Evolutionary conservation across 2,113 vertebrate species (phyloP).

Genomic region (Saguinus imperator): DNA sequence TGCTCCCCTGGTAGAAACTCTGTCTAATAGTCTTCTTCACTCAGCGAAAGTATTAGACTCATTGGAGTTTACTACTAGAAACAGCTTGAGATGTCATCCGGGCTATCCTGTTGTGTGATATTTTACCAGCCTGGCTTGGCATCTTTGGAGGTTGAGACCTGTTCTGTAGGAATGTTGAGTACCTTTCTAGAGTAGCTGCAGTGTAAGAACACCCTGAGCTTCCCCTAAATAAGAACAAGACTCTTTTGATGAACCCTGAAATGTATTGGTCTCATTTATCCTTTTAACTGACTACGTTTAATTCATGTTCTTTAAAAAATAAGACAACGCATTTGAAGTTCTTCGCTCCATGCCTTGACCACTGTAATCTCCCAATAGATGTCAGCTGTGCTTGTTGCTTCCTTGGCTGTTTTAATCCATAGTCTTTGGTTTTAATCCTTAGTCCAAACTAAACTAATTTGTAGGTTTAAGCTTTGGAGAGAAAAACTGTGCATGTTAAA

Average conservation of each 20-base stretch:
- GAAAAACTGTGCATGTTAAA: neutral
- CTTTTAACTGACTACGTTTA: neutral
- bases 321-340: neutral
- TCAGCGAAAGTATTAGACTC: neutral
- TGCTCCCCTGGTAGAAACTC: neutral
- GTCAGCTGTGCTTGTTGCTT: neutral
- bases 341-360: neutral
- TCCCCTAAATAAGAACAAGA: neutral
- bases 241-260: neutral
- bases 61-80: neutral
- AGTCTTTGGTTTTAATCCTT: neutral
- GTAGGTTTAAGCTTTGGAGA: neutral
- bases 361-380: neutral
- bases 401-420: neutral
- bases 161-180: neutral
- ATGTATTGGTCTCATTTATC: neutral
- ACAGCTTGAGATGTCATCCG: neutral
- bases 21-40: neutral
- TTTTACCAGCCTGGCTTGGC: neutral
- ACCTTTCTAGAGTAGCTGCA: neutral
- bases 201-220: neutral
- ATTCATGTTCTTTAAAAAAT: neutral
- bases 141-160: neutral
- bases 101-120: neutral
- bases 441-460: conserved; percentile 30